Percentiles rank a stretch among this genome's conserved stretches.
phyloP scores from a whole-genome alignment of 1,140 invertebrate genomes.

The Lordiphosa stackelbergi region DNA sequence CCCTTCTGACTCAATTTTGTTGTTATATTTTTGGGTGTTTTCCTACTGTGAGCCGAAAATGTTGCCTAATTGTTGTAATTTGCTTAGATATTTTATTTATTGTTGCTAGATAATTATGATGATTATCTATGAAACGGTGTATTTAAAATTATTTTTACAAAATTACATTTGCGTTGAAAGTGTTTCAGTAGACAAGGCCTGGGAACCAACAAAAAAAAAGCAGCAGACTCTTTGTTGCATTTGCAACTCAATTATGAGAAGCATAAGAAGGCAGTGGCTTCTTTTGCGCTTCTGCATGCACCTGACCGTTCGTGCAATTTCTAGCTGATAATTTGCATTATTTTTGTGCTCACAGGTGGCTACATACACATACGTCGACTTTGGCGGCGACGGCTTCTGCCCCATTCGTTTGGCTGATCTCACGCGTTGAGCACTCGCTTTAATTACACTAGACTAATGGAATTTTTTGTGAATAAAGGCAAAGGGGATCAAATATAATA shows the following conservation, averaged over 20 bases:
- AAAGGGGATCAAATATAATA: neutral
- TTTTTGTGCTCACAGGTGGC: constrained; percentile 64
- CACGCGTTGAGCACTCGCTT: constrained; percentile 54
- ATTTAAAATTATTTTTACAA: constrained; percentile 45
- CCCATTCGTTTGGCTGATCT: constrained; percentile 47
- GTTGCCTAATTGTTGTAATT: constrained; percentile 71
- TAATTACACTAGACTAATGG: constrained; percentile 48
- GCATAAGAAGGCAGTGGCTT: constrained; percentile 7
- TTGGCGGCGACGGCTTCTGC: constrained; percentile 22
- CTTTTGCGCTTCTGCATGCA: constrained; percentile 43
- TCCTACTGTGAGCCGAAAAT: constrained; percentile 41
- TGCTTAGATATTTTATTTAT: constrained; percentile 70
- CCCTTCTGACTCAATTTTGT: constrained; percentile 19
- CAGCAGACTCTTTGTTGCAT: constrained; percentile 26
- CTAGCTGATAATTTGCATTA: constrained; percentile 72
- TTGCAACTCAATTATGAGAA: constrained; percentile 70
- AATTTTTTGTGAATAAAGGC: neutral
- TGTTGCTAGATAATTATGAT: constrained; percentile 72
- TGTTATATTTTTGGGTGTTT: constrained; percentile 45
- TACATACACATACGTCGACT: constrained; percentile 12
- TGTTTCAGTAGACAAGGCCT: constrained; percentile 27
- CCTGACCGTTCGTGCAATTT: constrained; percentile 69
- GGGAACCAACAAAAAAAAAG: constrained; percentile 42
- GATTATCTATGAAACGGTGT: constrained; percentile 70
- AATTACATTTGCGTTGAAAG: constrained; percentile 34